Evolutionary conservation across 2,888 invertebrate species (phyloP).

Genomic region (Tyria jacobaeae): DNA sequence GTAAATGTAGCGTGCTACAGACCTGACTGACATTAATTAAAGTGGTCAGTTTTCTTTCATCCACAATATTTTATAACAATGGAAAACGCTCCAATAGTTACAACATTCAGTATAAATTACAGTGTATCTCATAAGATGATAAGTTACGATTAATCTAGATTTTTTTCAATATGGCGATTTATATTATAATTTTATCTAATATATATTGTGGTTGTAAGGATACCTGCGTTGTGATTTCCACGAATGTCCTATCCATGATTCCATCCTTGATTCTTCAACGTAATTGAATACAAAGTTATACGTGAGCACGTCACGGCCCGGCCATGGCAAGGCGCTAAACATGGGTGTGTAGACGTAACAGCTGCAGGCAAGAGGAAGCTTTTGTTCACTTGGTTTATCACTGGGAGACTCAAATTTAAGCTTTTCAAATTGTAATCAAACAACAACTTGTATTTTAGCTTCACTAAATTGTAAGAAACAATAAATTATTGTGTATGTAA

Average conservation of each 20-base stretch:
- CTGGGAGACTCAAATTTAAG: slow-evolving; percentile 80
- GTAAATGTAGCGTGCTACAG: slow-evolving; percentile 83
- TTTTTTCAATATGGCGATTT: slow-evolving; percentile 88
- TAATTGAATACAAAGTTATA: slow-evolving; percentile 54
- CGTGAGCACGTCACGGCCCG: slow-evolving; percentile 46
- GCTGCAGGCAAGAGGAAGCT: slow-evolving; percentile 76
- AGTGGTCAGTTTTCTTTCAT: slow-evolving; percentile 86
- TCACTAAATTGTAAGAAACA: slow-evolving; percentile 87
- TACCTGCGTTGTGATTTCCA: slow-evolving; percentile 86
- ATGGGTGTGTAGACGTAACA: slow-evolving; percentile 74
- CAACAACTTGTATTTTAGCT: slow-evolving; percentile 85
- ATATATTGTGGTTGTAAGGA: slow-evolving; percentile 91
- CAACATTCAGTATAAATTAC: slow-evolving; percentile 84
- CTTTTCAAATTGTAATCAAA: slow-evolving; percentile 84
- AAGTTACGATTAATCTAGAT: slow-evolving; percentile 85
- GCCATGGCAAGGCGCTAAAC: slow-evolving; percentile 72
- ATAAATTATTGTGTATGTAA: slow-evolving; percentile 87
- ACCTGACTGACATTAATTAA: slow-evolving; percentile 79
- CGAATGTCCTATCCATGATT: slow-evolving; percentile 71
- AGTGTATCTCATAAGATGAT: slow-evolving; percentile 86
- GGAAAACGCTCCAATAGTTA: slow-evolving; percentile 82
- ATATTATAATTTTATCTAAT: slow-evolving; percentile 88
- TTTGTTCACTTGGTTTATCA: slow-evolving; percentile 78
- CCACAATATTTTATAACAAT: slow-evolving; percentile 82
- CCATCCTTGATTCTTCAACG: slow-evolving; percentile 71